Conservation (phyloP, 1,140 invertebrate species). For the Dolichoris vasculosae region DNA sequence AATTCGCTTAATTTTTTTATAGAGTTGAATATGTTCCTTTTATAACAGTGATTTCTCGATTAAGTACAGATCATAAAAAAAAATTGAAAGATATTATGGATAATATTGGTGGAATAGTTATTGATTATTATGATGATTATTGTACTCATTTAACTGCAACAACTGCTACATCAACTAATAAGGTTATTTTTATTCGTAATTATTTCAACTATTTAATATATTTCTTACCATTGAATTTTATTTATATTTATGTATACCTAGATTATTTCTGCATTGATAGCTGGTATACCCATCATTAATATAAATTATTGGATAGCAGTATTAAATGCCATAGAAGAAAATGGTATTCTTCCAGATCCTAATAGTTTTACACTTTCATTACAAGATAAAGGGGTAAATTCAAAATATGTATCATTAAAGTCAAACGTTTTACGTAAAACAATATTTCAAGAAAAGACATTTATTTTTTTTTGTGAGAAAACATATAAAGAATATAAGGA, state of each 20-base stretch:
- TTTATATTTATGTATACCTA: conserved; percentile 18
- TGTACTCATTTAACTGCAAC: conserved; percentile 48
- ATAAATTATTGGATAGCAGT: conserved; percentile 44
- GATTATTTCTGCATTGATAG: conserved; percentile 45
- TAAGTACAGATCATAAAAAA: conserved; percentile 21
- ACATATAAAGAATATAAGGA: conserved; percentile 38
- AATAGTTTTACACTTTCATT: conserved; percentile 24
- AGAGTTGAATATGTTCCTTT: conserved; percentile 38
- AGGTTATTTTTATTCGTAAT: conserved; percentile 12
- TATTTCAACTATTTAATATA: background rate
- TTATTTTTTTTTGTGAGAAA: conserved; percentile 42
- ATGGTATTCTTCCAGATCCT: conserved; percentile 41
- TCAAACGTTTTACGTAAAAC: conserved; percentile 30
- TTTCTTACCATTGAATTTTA: background rate
- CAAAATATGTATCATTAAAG: conserved; percentile 32
- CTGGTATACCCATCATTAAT: conserved; percentile 42
- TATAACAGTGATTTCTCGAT: conserved; percentile 41
- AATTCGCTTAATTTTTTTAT: conserved; percentile 17
- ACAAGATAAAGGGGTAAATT: conserved; percentile 44
- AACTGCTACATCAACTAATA: conserved; percentile 34
- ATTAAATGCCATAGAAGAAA: conserved; percentile 21
- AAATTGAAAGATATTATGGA: conserved; percentile 40
- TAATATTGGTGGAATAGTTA: conserved; percentile 33
- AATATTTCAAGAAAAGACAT: conserved; percentile 42
- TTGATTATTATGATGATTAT: conserved; percentile 35